Evolutionary conservation across 35 echinoderm and acorn worm genomes (phyloP).

Genomic region (Diadema setosum): DNA sequence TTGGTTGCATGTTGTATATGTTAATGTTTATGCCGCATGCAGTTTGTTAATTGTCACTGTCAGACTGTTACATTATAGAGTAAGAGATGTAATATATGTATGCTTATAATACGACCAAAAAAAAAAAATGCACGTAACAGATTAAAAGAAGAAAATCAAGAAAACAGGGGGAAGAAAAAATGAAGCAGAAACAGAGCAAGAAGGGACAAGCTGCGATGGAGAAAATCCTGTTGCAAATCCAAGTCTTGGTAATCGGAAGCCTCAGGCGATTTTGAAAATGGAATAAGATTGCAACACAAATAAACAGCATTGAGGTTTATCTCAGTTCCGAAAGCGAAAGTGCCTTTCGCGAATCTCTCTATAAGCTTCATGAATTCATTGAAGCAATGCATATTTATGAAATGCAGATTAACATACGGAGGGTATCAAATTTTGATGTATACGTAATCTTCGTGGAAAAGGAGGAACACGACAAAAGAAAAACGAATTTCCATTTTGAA

Average conservation of each 20-base stretch:
- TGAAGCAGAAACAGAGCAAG: too few species aligned
- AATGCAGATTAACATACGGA: background rate
- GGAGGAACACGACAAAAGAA: background rate
- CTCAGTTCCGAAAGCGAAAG: background rate
- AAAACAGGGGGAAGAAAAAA: too few species aligned
- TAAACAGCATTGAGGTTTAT: background rate
- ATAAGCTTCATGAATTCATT: constrained; percentile 3
- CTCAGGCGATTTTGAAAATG: background rate
- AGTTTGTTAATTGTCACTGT: too few species aligned
- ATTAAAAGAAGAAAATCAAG: too few species aligned
- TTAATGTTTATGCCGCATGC: too few species aligned
- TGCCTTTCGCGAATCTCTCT: background rate
- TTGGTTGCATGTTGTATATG: too few species aligned
- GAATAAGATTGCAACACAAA: constrained; percentile 3
- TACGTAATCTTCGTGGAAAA: constrained; percentile 11
- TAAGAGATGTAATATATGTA: too few species aligned
- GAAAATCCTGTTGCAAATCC: background rate
- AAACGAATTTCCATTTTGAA: background rate
- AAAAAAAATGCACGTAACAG: too few species aligned
- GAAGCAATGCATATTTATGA: constrained; percentile 3
- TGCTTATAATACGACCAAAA: too few species aligned
- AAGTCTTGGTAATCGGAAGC: background rate
- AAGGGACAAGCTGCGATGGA: too few species aligned
- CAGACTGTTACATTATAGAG: too few species aligned
- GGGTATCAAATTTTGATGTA: constrained; percentile 3